Percentiles rank a stretch among this genome's conserved stretches.
Conservation (phyloP, 2,113 vertebrate species). For the Nettapus auritus region DNA sequence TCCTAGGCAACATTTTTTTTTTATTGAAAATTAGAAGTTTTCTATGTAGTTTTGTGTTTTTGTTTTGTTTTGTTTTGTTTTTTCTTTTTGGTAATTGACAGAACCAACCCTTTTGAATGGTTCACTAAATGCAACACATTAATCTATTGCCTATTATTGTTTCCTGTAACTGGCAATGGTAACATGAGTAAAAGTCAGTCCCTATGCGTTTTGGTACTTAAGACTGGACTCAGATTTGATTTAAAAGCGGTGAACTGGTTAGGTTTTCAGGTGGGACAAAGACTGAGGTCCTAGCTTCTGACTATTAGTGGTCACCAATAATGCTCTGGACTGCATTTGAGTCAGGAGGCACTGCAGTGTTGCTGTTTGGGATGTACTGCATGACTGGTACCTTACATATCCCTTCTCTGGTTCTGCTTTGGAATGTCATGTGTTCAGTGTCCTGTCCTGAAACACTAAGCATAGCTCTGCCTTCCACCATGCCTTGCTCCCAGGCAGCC, state of each 20-base stretch:
- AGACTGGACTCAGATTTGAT: neutral
- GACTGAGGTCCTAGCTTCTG: neutral
- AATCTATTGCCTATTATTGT: neutral
- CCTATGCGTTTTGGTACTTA: neutral
- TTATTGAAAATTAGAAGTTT: slow-evolving; percentile 24
- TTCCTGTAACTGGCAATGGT: neutral
- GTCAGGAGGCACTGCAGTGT: neutral
- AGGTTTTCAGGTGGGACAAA: neutral
- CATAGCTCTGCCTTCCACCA: neutral
- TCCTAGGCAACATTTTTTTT: slow-evolving; percentile 24
- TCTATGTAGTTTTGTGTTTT: neutral
- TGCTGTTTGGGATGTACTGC: neutral
- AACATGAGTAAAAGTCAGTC: neutral
- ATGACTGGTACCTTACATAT: neutral
- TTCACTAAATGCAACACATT: neutral
- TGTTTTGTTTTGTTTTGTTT: no score
- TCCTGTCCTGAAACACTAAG: neutral
- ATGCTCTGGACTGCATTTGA: neutral
- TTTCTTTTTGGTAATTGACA: neutral
- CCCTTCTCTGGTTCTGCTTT: neutral
- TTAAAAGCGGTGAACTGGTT: neutral
- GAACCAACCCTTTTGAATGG: neutral
- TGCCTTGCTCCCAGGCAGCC: neutral
- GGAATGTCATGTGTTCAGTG: neutral
- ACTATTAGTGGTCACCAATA: neutral